These are phyloP conservation scores for Erebia palarica DNA, from an alignment of 2,888 invertebrate genomes.

Conservation along the genomic window DNA sequence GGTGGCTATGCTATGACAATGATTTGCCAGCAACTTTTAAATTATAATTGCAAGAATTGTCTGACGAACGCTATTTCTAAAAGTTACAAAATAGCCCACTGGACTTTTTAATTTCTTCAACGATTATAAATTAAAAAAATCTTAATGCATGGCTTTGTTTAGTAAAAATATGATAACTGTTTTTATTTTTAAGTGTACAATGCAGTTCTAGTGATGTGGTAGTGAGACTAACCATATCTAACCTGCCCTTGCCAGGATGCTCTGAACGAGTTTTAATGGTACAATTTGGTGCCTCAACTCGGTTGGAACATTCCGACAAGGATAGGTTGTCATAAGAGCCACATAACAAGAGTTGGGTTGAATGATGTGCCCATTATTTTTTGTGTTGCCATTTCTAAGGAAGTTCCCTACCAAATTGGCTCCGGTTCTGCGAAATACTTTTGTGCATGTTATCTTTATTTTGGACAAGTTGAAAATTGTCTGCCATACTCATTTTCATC, in stretches of 20 bases:
- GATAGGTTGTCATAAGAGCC: slow-evolving; percentile 24
- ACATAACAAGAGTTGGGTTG: slow-evolving; percentile 22
- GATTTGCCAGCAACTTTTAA: neutral
- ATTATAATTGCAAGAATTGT: neutral
- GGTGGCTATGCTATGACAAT: neutral
- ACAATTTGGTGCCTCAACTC: neutral
- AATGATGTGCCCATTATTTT: slow-evolving; percentile 9
- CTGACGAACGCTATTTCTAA: no score
- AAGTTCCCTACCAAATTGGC: slow-evolving; percentile 1
- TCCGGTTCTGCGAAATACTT: neutral
- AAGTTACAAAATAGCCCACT: no score
- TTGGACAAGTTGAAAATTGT: neutral
- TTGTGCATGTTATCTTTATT: neutral
- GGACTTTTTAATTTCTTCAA: no score
- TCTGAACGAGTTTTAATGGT: slow-evolving; percentile 4
- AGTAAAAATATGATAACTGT: neutral
- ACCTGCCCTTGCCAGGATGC: slow-evolving; percentile 21
- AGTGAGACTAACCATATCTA: slow-evolving; percentile 9
- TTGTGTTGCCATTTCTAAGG: slow-evolving; percentile 6
- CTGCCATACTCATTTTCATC: no score
- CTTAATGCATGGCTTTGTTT: slow-evolving; percentile 10
- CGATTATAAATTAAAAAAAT: no score
- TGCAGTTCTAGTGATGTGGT: slow-evolving; percentile 24
- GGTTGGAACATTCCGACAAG: slow-evolving; percentile 17
- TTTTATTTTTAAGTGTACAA: slow-evolving; percentile 4